Percentiles rank a stretch among this genome's conserved stretches.
These are phyloP conservation scores for Limnephilus lunatus DNA, from an alignment of 2,888 invertebrate species.

Conservation along the genomic window DNA sequence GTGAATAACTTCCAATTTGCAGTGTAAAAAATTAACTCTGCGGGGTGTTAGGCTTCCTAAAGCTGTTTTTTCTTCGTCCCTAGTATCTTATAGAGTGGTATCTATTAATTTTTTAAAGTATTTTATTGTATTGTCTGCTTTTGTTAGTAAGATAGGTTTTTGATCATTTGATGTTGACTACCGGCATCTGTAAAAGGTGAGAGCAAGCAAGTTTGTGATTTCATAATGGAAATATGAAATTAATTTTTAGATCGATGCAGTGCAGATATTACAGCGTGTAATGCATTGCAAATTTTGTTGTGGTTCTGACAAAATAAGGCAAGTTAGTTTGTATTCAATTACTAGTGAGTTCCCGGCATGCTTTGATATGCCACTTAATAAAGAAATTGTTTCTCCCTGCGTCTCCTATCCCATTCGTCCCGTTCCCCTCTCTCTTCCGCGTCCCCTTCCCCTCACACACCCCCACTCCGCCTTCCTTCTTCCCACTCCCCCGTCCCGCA, in stretches of 20 bases:
- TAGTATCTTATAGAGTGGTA: not conserved
- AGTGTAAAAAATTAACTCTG: not conserved
- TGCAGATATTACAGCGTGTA: not conserved
- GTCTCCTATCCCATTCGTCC: too few species aligned
- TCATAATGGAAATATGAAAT: not conserved
- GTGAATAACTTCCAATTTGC: constrained; percentile 2
- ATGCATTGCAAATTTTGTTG: not conserved
- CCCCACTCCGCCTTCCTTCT: too few species aligned
- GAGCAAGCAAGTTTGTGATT: not conserved
- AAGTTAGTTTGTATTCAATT: not conserved
- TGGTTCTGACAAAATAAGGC: not conserved
- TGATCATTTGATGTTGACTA: not conserved
- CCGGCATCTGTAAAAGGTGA: not conserved
- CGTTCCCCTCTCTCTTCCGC: too few species aligned
- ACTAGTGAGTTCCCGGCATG: too few species aligned
- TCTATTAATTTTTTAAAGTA: not conserved
- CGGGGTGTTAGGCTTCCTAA: not conserved
- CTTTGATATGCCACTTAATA: too few species aligned
- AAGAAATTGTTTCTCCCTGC: too few species aligned
- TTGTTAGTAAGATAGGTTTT: not conserved
- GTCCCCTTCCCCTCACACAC: too few species aligned
- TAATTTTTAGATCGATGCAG: not conserved
- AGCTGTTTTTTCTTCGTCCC: not conserved
- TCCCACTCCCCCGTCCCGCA: too few species aligned
- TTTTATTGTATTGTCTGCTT: not conserved